phyloP scores from a whole-genome alignment of 2,888 invertebrate species.

The Perdita meconis region DNA sequence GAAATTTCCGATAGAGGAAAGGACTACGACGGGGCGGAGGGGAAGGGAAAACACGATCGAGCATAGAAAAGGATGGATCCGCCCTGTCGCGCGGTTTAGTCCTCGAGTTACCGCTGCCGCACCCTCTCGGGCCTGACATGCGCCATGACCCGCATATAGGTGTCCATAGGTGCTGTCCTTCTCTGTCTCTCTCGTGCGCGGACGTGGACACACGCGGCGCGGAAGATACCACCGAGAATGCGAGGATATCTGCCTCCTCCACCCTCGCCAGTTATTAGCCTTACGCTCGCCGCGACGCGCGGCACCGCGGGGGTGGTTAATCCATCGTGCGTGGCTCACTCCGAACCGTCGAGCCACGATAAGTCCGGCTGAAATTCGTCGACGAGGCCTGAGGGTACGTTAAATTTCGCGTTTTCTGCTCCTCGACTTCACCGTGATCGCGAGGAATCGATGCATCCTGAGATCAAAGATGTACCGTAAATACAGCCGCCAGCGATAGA shows the following conservation, averaged over 20 bases:
- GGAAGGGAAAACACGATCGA: conserved; percentile 57
- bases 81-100: conserved; percentile 67
- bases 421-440: not conserved
- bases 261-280: conserved; percentile 32
- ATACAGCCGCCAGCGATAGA: not conserved
- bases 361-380: conserved; percentile 43
- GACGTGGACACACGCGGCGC: conserved; percentile 12
- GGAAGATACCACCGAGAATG: conserved; percentile 2
- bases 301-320: not conserved
- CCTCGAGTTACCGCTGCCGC: conserved; percentile 76
- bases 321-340: conserved; percentile 22
- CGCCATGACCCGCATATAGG: conserved; percentile 80
- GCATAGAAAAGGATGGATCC: conserved; percentile 64
- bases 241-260: not conserved
- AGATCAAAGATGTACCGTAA: not conserved
- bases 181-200: not conserved
- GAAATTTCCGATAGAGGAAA: not conserved
- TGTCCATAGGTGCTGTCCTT: conserved; percentile 54
- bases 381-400: conserved; percentile 49
- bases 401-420: conserved; percentile 33
- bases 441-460: not conserved
- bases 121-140: conserved; percentile 80
- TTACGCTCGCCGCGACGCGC: not conserved
- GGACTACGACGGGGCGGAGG: conserved; percentile 24
- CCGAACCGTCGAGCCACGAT: conserved; percentile 8